Percentiles rank a stretch among this genome's conserved stretches.
Conservation (phyloP, 2,113 vertebrate genomes). For the Phylloscopus whistleri region DNA sequence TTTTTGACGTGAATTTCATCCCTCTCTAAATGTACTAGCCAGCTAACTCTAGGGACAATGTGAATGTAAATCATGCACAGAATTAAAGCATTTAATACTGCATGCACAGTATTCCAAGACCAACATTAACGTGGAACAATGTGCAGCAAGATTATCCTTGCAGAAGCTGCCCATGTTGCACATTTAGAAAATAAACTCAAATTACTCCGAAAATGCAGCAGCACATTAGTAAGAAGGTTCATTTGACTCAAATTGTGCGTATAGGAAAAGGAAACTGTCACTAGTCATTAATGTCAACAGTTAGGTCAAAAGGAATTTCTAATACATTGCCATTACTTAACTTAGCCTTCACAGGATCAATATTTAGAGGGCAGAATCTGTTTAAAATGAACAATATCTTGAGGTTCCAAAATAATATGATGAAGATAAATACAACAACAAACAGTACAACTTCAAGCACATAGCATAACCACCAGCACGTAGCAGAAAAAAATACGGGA, state of each 20-base stretch:
- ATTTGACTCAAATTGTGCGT: not conserved
- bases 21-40: not conserved
- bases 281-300: not conserved
- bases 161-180: not conserved
- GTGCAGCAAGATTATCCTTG: not conserved
- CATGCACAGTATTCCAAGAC: not conserved
- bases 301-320: not conserved
- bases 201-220: not conserved
- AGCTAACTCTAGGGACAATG: not conserved
- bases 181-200: not conserved
- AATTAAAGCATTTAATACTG: not conserved
- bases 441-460: not conserved
- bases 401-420: not conserved
- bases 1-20: not conserved
- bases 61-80: not conserved
- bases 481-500: not conserved
- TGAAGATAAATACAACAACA: not conserved
- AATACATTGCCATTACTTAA: not conserved
- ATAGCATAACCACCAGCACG: rapidly evolving
- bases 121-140: not conserved
- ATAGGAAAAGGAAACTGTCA: not conserved
- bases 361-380: not conserved
- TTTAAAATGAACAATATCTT: not conserved
- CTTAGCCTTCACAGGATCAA: not conserved
- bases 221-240: not conserved